Evolutionary conservation across 1,140 invertebrate species (phyloP), one percentile per base, ranked within the genome.

Genomic region (Himalopsyche phryganea): DNA sequence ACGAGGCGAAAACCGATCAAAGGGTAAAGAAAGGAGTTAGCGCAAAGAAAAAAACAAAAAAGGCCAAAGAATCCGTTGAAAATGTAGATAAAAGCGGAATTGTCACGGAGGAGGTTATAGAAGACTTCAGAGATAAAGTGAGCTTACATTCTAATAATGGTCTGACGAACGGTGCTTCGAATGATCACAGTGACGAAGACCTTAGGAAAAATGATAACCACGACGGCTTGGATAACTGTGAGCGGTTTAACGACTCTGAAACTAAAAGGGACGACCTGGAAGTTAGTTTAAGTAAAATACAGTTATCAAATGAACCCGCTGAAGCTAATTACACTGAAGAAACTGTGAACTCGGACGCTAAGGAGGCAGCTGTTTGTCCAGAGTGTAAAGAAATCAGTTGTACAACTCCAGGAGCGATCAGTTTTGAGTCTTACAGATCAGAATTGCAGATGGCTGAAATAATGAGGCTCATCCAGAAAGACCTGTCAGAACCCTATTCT

Each of bases 401-500:
- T 49, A 15, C 55, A 6, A 46, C 61, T 9, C 51, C 51, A 14
- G 61, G 48, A 1, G 13, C 40, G 49, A 71, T 77, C 46, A 66
- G 73, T 58, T 77, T 77, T 61, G 71, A 77, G 62, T 76, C 75
- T 15, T 78, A 78, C 64, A 71, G 74, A 67, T 78, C 76, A 64
- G 76, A 78, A 68, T 64, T 76, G 52, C 76, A 78, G 67, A 78
- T 78, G 76, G 74, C 75, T 51, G 76, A 78, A 66, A 98, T 99
- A 65, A 98, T 98, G 93, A 87, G 90, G 81, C 85, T 98, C 68
- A 99, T 99, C 72, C 95, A 98, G 71, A 97, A 96, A 74, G 97
- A 98, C 80, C 82, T 99, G 61, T 98, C 96, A 59, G 97, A 99
- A 85, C 97, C 97, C 20, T 99, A 99, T 81, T 98, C 96, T 58